Conservation (phyloP, 2,797 vertebrate species). For the Sebastes reedi region DNA sequence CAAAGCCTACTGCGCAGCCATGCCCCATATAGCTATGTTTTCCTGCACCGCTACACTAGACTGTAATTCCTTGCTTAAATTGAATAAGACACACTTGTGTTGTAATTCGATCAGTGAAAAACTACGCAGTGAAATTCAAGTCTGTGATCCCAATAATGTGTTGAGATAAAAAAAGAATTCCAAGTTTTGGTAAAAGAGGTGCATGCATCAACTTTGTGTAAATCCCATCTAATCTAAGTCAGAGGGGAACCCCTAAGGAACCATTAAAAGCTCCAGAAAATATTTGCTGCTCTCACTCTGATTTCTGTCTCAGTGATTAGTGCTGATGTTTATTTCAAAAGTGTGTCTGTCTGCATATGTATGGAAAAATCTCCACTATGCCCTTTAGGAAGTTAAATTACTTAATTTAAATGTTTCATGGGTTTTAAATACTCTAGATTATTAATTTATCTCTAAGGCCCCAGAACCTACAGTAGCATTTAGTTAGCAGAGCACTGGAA, state of each 20-base stretch:
- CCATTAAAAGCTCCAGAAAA: constrained; percentile 67
- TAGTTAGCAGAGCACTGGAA: constrained; percentile 75
- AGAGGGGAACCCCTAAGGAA: constrained; percentile 66
- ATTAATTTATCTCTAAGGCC: constrained; percentile 85
- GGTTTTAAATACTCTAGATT: constrained; percentile 85
- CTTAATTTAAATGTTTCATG: constrained; percentile 86
- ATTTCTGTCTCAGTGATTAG: constrained; percentile 80
- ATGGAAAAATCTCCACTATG: constrained; percentile 73
- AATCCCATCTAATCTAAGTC: constrained; percentile 76
- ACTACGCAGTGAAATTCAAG: constrained; percentile 8
- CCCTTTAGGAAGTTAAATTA: constrained; percentile 85
- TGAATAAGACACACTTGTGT: constrained; percentile 1
- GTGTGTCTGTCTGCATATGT: constrained; percentile 75
- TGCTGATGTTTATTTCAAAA: constrained; percentile 75
- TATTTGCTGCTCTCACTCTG: constrained; percentile 67
- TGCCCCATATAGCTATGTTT: constrained; percentile 19
- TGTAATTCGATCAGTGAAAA: constrained; percentile 17
- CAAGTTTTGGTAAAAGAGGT: constrained; percentile 54
- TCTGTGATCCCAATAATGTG: constrained; percentile 26
- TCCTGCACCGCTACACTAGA: neutral
- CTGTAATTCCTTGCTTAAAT: constrained; percentile 1
- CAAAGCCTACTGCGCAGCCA: constrained; percentile 50
- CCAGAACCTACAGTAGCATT: constrained; percentile 79
- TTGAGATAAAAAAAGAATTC: constrained; percentile 30
- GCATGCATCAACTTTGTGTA: constrained; percentile 63